A percentile compares a stretch with the other conserved stretches of the same genome.
These are phyloP conservation scores for Xanthostigma xanthostigma DNA, from an alignment of 2,888 invertebrate species.

Conservation along the genomic window DNA sequence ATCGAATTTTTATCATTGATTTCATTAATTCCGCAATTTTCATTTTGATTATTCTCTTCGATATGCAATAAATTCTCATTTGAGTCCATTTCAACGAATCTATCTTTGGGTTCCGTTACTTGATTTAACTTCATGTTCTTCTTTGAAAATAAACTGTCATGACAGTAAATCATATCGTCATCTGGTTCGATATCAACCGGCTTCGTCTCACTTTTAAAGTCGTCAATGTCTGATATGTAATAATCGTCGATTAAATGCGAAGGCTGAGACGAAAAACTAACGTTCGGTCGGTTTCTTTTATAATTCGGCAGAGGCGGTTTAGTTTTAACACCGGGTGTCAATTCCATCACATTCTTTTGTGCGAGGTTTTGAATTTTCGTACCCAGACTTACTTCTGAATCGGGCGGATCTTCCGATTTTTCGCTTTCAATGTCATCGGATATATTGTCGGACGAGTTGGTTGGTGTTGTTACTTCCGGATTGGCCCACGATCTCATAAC, in stretches of 20 bases:
- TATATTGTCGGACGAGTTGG: background rate
- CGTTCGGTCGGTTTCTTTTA: slow-evolving; percentile 13
- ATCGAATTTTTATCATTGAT: too few species aligned
- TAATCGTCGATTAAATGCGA: too few species aligned
- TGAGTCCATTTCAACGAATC: too few species aligned
- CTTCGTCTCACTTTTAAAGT: too few species aligned
- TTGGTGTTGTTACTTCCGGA: slow-evolving; percentile 3
- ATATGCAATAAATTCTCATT: background rate
- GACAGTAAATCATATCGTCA: too few species aligned
- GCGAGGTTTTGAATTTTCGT: slow-evolving; percentile 9
- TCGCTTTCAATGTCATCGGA: slow-evolving; percentile 4
- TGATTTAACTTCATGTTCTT: too few species aligned
- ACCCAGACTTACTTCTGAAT: slow-evolving; percentile 9
- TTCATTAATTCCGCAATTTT: too few species aligned
- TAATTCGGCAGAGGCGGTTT: slow-evolving; percentile 24
- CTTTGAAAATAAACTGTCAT: too few species aligned
- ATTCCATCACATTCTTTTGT: slow-evolving; percentile 9
- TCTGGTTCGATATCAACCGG: too few species aligned
- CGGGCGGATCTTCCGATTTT: slow-evolving; percentile 1
- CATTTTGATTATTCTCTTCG: slow-evolving; percentile 8
- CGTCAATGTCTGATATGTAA: too few species aligned
- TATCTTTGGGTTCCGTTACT: too few species aligned
- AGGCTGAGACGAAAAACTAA: too few species aligned
- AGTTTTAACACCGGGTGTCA: slow-evolving; percentile 22
- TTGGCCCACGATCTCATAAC: slow-evolving; percentile 11